Base-by-base conservation (phyloP, 2,888 invertebrate genomes). In the Papilio demoleus region DNA sequence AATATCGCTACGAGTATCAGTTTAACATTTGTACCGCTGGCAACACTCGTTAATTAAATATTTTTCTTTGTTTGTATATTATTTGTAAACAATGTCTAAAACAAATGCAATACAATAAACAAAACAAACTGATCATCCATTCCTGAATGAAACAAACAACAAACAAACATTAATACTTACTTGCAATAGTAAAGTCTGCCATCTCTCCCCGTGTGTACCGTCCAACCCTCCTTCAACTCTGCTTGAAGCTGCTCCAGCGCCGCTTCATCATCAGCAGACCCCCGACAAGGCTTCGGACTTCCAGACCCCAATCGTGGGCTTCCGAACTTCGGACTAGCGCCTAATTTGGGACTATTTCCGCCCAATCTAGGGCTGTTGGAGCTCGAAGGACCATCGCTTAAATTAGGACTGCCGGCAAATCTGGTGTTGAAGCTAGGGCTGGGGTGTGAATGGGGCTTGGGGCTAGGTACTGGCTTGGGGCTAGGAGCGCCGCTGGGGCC, bases 111-210 rank as follows among this genome's bases (percentile, higher is more conserved):
- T 53, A 17, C 27, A 14, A 22, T 24, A 11, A 47, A 31, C 14
- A 8, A 31, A 56, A 31, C 31, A 56, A 56, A 31, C 31, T 0
- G 53, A 17, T 56, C 3, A 56, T 27, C n/a, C 53, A 56, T 56
- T 56, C 53, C n/a, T 14, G 27, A 53, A 53, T 27, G 11, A 27
- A 8, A 47, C 4, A 47, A 14, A n/a, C 8, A 53, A 53, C 53
- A 53, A 53, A 27, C 27, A 27, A 14, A 27, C 0, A 56, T 2
- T 9, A 56, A n/a, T 31, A 94, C 97, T 95, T 90, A 97, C 97
- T 98, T 97, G 96, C 97, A 97, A 93, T 97, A 98, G 89, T 97
- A 97, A 71, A 96, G 94, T 77, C 97, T 94, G 72, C 97, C 97
- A 82, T 96, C 96, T 78, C 95, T 94, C 81, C 95, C 95, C 71